Percentiles rank a stretch among this genome's conserved stretches.
Evolutionary conservation across 30 jellyfish, hydroid and myxozoan species (phyloP).

Genomic region (Sanderia malayensis): DNA sequence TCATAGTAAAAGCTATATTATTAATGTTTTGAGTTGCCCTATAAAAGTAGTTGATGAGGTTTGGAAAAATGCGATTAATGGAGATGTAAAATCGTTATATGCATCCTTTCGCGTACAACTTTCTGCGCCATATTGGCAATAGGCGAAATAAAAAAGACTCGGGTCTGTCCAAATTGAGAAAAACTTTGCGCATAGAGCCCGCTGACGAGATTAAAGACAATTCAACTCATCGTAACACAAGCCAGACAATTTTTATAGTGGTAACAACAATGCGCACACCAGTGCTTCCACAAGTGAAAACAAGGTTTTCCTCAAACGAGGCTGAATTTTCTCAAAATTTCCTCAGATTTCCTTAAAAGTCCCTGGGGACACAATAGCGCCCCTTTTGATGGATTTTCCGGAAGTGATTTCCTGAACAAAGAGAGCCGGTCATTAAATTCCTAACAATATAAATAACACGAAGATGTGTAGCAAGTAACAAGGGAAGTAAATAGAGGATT

Average conservation of each 20-base stretch:
- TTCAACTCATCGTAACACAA: background rate
- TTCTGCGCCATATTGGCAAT: conserved; percentile 61
- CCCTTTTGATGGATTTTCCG: too few relatives aligned
- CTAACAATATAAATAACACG: too few relatives aligned
- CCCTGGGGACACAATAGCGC: too few relatives aligned
- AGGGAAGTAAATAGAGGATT: too few relatives aligned
- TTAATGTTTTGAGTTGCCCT: conserved; percentile 12
- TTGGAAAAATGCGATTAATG: conserved; percentile 43
- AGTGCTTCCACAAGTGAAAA: too few relatives aligned
- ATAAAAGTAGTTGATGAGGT: conserved; percentile 14
- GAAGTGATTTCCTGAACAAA: too few relatives aligned
- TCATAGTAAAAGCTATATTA: conserved; percentile 1
- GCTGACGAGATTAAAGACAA: conserved; percentile 30
- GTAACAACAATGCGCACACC: too few relatives aligned
- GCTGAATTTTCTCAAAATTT: too few relatives aligned
- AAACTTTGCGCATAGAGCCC: conserved; percentile 59
- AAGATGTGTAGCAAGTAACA: too few relatives aligned
- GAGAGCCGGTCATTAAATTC: too few relatives aligned
- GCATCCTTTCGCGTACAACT: background rate
- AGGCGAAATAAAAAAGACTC: conserved; percentile 19
- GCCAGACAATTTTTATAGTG: background rate
- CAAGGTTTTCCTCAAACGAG: too few relatives aligned
- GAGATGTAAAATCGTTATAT: conserved; percentile 30
- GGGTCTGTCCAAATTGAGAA: conserved; percentile 29
- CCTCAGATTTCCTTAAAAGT: too few relatives aligned